These are phyloP conservation scores for Odontothrips loti DNA, from an alignment of 2,888 invertebrate species.

Conservation along the genomic window DNA sequence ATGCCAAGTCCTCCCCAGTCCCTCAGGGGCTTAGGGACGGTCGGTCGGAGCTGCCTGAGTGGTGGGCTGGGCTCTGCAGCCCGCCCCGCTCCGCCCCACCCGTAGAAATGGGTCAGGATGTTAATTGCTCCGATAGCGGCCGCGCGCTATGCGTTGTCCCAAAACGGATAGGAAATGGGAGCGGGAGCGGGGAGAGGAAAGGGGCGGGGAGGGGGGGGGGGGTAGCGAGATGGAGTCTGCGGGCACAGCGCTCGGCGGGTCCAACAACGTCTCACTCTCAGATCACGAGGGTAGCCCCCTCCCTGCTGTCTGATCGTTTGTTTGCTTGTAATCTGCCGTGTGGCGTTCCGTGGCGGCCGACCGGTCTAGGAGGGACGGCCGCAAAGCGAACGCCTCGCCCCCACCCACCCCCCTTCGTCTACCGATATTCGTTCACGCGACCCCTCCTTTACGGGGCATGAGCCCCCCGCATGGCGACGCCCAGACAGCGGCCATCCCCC, in stretches of 20 bases:
- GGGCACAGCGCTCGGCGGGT: too few species aligned
- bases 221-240: background rate
- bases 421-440: background rate
- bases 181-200: background rate
- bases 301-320: background rate
- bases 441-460: too few species aligned
- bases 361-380: too few species aligned
- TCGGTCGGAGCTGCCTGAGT: background rate
- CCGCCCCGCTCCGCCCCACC: background rate
- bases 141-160: background rate
- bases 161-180: background rate
- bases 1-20: background rate
- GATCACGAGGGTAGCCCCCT: background rate
- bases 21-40: background rate
- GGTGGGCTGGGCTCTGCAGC: background rate
- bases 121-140: constrained; percentile 11
- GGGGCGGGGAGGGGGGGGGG: background rate
- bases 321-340: constrained; percentile 19
- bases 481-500: background rate
- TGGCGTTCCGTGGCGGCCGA: background rate
- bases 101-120: constrained; percentile 13
- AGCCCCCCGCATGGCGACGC: background rate
- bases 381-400: too few species aligned
- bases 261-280: background rate
- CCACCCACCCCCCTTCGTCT: too few species aligned